Conservation (phyloP, 2,113 vertebrate species). For the Eptatretus burgeri region DNA sequence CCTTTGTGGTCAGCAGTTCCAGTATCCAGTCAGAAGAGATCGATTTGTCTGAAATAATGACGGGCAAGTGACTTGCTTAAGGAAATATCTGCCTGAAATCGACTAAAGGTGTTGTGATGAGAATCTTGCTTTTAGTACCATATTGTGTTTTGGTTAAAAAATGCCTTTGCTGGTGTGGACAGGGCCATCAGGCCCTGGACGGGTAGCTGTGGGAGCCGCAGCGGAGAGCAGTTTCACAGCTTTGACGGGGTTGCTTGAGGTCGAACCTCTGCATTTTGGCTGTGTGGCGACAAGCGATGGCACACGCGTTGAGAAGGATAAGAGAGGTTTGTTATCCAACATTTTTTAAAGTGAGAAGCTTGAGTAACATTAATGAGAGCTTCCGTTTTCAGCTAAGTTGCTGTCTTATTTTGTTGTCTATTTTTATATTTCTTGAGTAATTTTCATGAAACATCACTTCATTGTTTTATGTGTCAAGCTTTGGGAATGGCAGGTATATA, state of each 20-base stretch:
- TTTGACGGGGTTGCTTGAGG: conserved; percentile 78
- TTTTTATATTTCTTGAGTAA: too few species aligned
- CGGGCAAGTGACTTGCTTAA: conserved; percentile 19
- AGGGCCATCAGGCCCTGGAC: conserved; percentile 43
- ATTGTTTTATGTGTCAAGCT: too few species aligned
- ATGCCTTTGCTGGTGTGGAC: background rate
- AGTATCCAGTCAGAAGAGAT: conserved; percentile 90
- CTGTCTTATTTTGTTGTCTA: too few species aligned
- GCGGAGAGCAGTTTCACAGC: conserved; percentile 96
- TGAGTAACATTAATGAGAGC: too few species aligned
- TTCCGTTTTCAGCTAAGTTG: too few species aligned
- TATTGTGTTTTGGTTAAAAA: too few species aligned
- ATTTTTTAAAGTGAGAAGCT: background rate
- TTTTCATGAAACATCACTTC: too few species aligned
- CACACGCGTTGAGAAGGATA: conserved; percentile 90
- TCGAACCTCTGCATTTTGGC: conserved; percentile 86
- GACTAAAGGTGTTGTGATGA: too few species aligned
- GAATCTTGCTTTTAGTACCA: too few species aligned
- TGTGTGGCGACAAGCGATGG: conserved; percentile 97
- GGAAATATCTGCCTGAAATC: too few species aligned
- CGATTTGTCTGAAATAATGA: conserved; percentile 87
- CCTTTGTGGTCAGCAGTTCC: conserved; percentile 63
- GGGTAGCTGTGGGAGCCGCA: conserved; percentile 60
- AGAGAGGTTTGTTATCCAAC: conserved; percentile 64
- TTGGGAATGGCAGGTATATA: too few species aligned